Percentiles rank a stretch among this genome's conserved stretches.
phyloP scores from a whole-genome alignment of 1,140 invertebrate species.

The Homalodisca vitripennis region DNA sequence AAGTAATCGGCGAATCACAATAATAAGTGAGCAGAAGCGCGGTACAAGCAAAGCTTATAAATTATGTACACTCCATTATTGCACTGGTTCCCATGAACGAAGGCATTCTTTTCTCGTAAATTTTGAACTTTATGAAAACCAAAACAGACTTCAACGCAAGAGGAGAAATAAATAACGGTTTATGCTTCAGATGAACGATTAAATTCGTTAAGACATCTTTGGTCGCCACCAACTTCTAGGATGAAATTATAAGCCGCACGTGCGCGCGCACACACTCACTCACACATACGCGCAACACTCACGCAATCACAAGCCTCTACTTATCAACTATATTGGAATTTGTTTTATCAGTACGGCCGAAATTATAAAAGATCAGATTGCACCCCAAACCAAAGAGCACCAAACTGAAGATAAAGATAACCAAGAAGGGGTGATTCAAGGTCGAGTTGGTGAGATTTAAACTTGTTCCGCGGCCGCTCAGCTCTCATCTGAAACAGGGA shows the following conservation, averaged over 20 bases:
- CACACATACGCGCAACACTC: conserved; percentile 5
- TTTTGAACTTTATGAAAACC: too few species aligned
- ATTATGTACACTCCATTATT: conserved; percentile 12
- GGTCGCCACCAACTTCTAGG: not conserved
- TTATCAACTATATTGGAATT: conserved; percentile 29
- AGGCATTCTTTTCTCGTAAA: conserved; percentile 25
- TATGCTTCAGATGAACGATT: not conserved
- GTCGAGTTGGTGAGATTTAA: not conserved
- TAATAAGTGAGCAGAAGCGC: too few species aligned
- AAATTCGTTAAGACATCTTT: conserved; percentile 18
- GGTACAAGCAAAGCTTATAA: too few species aligned
- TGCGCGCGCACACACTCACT: conserved; percentile 2
- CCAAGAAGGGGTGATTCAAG: not conserved
- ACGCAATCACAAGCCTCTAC: conserved; percentile 10
- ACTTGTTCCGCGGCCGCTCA: not conserved
- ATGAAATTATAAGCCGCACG: not conserved
- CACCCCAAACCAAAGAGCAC: conserved; percentile 27
- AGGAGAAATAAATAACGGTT: too few species aligned
- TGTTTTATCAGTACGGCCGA: conserved; percentile 17
- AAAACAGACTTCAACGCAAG: too few species aligned
- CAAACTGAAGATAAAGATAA: conserved; percentile 17
- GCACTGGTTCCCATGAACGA: conserved; percentile 5
- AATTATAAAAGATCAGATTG: conserved; percentile 17
- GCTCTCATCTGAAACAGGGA: conserved; percentile 24
- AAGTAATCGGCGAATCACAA: too few species aligned